Percentiles rank a stretch among this genome's conserved stretches.
phyloP scores from a whole-genome alignment of 2,797 vertebrate genomes.

The Oreonectes daqikongensis region DNA sequence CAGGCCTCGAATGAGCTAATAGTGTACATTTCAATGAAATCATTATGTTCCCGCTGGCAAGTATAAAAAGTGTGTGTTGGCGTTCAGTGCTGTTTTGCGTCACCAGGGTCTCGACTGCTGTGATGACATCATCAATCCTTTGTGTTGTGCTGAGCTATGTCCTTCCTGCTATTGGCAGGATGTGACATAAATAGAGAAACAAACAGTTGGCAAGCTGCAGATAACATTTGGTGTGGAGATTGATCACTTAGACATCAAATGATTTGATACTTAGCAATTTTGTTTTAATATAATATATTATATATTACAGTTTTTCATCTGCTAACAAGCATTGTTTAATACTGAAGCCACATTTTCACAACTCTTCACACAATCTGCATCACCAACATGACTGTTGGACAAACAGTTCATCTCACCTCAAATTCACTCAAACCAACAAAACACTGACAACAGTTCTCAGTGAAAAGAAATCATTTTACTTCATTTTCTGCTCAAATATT shows the following conservation, averaged over 20 bases:
- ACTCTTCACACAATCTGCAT: too few species aligned
- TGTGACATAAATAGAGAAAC: conserved; percentile 29
- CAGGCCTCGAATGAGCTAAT: neutral
- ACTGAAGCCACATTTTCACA: too few species aligned
- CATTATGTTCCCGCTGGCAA: neutral
- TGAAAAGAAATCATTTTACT: too few species aligned
- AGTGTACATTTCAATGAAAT: conserved; percentile 21
- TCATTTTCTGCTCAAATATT: too few species aligned
- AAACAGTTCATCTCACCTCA: too few species aligned
- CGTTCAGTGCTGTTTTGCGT: conserved; percentile 43
- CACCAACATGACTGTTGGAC: too few species aligned
- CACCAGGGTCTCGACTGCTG: conserved; percentile 41
- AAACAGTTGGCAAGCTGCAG: neutral
- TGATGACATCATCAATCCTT: conserved; percentile 50
- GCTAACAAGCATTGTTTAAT: too few species aligned
- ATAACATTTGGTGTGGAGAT: neutral
- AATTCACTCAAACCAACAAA: too few species aligned
- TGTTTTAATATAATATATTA: too few species aligned
- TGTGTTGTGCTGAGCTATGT: conserved; percentile 38
- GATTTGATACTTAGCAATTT: too few species aligned
- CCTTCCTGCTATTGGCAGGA: conserved; percentile 49
- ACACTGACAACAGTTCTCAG: too few species aligned
- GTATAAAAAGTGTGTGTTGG: conserved; percentile 5
- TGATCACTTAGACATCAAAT: neutral
- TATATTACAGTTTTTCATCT: too few species aligned